Percentiles rank a stretch among this genome's conserved stretches.
Conservation (phyloP, 2,113 vertebrate species). For the Labrus mixtus region DNA sequence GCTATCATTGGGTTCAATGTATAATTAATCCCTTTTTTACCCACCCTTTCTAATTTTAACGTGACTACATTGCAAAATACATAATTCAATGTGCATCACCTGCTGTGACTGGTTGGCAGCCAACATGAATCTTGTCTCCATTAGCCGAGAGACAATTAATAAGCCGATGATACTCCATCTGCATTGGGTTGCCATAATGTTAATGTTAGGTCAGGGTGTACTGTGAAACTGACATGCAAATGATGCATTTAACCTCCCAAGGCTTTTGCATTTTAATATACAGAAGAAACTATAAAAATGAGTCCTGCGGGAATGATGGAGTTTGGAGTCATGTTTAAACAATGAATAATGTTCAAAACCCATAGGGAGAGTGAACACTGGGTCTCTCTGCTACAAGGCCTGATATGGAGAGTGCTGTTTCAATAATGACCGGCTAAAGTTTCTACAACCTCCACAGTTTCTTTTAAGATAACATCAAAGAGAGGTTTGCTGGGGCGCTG, state of each 20-base stretch:
- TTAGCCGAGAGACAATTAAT: constrained; percentile 59
- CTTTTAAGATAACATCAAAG: too few relatives aligned
- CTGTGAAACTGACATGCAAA: constrained; percentile 18
- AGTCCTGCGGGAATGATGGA: background rate
- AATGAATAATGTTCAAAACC: background rate
- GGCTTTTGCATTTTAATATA: constrained; percentile 33
- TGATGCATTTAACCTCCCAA: constrained; percentile 27
- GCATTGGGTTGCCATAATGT: constrained; percentile 49
- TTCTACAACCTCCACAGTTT: too few relatives aligned
- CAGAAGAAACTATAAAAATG: background rate
- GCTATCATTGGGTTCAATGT: constrained; percentile 30
- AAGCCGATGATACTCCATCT: constrained; percentile 36
- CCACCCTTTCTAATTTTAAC: constrained; percentile 29
- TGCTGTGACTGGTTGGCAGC: constrained; percentile 55
- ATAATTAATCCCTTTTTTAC: constrained; percentile 55
- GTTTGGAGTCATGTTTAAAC: background rate
- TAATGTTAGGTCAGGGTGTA: constrained; percentile 57
- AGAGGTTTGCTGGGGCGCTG: too few relatives aligned
- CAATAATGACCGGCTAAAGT: background rate
- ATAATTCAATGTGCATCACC: constrained; percentile 59
- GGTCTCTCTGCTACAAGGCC: background rate
- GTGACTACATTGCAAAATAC: constrained; percentile 39
- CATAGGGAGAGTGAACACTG: background rate
- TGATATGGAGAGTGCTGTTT: background rate
- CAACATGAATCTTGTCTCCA: constrained; percentile 37